Percentiles rank a stretch among this genome's conserved stretches.
These are phyloP conservation scores for Brachyalestes nurse DNA, from an alignment of 2,797 vertebrate genomes.

Conservation along the genomic window DNA sequence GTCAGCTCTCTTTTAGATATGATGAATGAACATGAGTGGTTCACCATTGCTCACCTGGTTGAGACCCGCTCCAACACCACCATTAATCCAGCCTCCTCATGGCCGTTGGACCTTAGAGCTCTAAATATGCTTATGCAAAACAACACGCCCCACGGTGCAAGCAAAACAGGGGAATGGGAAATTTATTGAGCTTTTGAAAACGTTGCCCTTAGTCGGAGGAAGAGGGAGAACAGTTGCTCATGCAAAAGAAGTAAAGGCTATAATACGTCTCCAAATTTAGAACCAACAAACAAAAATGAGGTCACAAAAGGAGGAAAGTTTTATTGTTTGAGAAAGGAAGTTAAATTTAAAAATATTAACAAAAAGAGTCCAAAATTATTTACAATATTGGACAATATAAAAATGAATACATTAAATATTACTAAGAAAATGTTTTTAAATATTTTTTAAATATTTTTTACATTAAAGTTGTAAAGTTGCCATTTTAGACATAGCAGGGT, in stretches of 20 bases:
- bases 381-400: no score
- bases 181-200: conserved; percentile 45
- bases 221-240: conserved; percentile 22
- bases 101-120: conserved; percentile 42
- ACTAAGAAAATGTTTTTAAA: no score
- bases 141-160: conserved; percentile 41
- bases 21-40: conserved; percentile 60
- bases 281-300: conserved; percentile 7
- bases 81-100: conserved; percentile 56
- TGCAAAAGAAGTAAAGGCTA: conserved; percentile 14
- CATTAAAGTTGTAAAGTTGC: no score
- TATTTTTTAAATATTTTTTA: no score
- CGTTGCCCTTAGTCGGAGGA: conserved; percentile 20
- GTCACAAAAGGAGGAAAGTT: conserved; percentile 3
- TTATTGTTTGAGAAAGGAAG: background rate
- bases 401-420: no score
- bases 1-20: conserved; percentile 57
- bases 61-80: conserved; percentile 43
- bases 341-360: background rate
- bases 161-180: conserved; percentile 37
- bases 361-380: no score
- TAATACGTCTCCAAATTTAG: conserved; percentile 8
- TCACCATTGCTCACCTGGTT: conserved; percentile 62
- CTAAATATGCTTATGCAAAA: conserved; percentile 61
- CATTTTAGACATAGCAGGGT: no score